A percentile compares a stretch with the other conserved stretches of the same genome.
Evolutionary conservation across 2,888 invertebrate genomes (phyloP).

Genomic region (Liopterus haemorrhoidalis): DNA sequence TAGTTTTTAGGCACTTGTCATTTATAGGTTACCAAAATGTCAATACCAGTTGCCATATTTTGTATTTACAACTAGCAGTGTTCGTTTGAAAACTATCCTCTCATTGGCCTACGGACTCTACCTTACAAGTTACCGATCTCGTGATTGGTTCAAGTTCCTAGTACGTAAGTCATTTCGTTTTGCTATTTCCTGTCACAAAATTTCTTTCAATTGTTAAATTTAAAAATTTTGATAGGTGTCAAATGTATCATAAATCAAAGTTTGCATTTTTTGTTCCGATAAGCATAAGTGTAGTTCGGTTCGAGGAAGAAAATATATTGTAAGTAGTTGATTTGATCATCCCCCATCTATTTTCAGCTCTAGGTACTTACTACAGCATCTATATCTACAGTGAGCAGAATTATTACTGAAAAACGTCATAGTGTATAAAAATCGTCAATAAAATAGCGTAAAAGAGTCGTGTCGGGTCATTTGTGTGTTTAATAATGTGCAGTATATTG

Average conservation of each 20-base stretch:
- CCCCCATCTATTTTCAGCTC: slow-evolving; percentile 67
- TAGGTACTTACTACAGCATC: slow-evolving; percentile 62
- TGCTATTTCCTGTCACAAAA: too few species aligned
- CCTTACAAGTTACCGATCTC: too few species aligned
- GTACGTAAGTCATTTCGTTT: too few species aligned
- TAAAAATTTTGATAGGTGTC: too few species aligned
- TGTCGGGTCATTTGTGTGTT: slow-evolving; percentile 46
- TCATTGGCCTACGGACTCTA: too few species aligned
- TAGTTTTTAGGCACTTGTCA: slow-evolving; percentile 14
- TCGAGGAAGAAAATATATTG: too few species aligned
- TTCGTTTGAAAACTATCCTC: too few species aligned
- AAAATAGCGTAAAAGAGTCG: slow-evolving; percentile 47
- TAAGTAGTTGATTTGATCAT: slow-evolving; percentile 48
- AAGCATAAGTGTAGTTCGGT: too few species aligned
- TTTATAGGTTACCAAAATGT: slow-evolving; percentile 33
- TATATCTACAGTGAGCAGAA: slow-evolving; percentile 57
- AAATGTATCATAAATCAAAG: too few species aligned
- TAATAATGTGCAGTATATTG: slow-evolving; percentile 49
- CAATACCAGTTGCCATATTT: slow-evolving; percentile 22
- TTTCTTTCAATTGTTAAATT: too few species aligned
- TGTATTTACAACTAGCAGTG: too few species aligned
- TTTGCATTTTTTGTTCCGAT: too few species aligned
- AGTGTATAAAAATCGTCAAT: slow-evolving; percentile 48
- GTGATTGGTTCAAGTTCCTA: slow-evolving; percentile 4
- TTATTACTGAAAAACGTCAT: slow-evolving; percentile 54